phyloP scores from a whole-genome alignment of 2,888 invertebrate species.

The Platycnemis pennipes region DNA sequence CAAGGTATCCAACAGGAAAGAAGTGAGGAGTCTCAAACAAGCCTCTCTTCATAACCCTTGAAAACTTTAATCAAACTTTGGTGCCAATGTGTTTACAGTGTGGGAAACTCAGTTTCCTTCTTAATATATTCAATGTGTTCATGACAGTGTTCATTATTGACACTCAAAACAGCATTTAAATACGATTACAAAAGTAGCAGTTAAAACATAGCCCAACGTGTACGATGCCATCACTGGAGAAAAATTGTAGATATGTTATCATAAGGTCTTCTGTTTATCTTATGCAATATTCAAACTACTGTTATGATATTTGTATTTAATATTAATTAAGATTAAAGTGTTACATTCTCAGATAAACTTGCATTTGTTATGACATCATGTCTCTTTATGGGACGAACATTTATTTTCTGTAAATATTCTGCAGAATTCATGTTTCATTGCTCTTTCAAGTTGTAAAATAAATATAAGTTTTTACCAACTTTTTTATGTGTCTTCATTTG shows the following conservation, averaged over 20 bases:
- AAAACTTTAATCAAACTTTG: background rate
- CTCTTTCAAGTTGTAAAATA: background rate
- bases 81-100: background rate
- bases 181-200: background rate
- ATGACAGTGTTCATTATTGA: background rate
- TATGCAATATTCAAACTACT: background rate
- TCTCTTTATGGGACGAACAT: background rate
- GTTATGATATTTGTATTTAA: background rate
- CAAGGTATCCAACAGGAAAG: too few species aligned
- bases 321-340: background rate
- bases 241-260: background rate
- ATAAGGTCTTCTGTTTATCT: background rate
- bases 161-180: constrained; percentile 21
- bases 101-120: background rate
- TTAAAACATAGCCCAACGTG: background rate
- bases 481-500: background rate
- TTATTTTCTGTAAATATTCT: constrained; percentile 18
- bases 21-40: background rate
- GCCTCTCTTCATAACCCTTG: background rate
- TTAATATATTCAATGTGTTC: background rate
- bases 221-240: background rate
- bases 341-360: background rate
- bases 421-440: background rate
- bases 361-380: background rate
- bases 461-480: background rate